phyloP scores from a whole-genome alignment of 1,140 invertebrate genomes.

The Apocrypta bakeri region DNA sequence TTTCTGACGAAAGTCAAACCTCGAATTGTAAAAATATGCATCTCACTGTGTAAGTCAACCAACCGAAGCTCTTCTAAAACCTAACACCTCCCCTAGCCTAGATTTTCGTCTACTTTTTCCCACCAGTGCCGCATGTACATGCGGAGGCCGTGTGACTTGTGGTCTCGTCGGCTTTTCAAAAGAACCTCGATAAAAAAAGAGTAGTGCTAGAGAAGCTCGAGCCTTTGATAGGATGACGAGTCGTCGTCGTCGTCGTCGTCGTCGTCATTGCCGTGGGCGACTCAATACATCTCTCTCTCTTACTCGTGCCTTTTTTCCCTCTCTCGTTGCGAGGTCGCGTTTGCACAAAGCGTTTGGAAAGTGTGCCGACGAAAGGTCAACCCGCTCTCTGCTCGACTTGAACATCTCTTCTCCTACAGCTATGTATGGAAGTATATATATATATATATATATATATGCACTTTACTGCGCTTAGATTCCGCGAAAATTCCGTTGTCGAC shows the following conservation, averaged over 20 bases:
- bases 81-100: neutral
- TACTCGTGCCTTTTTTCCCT: conserved; percentile 38
- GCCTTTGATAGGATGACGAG: conserved; percentile 34
- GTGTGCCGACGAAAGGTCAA: conserved; percentile 71
- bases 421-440: too few relatives aligned
- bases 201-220: neutral
- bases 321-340: conserved; percentile 55
- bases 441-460: neutral
- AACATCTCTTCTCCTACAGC: neutral
- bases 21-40: too few relatives aligned
- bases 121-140: neutral
- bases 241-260: neutral
- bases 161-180: neutral
- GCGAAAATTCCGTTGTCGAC: conserved; percentile 20
- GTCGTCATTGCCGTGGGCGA: conserved; percentile 5
- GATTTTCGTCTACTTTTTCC: neutral
- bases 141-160: neutral
- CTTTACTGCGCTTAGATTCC: neutral
- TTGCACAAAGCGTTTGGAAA: conserved; percentile 61
- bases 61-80: neutral
- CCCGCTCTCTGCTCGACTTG: conserved; percentile 34
- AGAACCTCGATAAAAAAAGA: conserved; percentile 11
- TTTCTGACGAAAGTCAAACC: too few relatives aligned
- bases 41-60: too few relatives aligned
- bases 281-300: conserved; percentile 40